Base-by-base conservation (phyloP, 2,797 vertebrate species). In the Cichlasoma orientale region DNA sequence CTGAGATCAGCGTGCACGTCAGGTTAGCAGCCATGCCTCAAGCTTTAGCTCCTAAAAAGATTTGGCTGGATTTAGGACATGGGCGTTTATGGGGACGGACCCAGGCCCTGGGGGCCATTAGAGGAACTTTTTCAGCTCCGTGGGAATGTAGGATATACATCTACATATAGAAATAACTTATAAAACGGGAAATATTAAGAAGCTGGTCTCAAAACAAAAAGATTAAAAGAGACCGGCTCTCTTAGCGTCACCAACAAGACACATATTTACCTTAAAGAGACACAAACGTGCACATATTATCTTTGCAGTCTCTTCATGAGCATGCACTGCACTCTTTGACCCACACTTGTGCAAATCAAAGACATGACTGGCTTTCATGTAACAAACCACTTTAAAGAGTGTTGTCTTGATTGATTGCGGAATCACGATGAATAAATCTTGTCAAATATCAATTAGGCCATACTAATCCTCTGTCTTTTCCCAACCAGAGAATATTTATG, bases 371-470 rank as follows among this genome's bases (percentile, higher is more conserved):
- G 80, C 78, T 82, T 87, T 74, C 75, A 72, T 79, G 63, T 74
- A 81, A 78, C 80, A 84, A 82, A 88, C 69, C 77, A 77, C 86
- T 92, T 85, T 36, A 86, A 33, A 79, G 44, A 84, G 87, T 71
- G 75, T 38, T 50, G 78, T 16, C 59, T 69, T 92, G 90, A 92
- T 91, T 90, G 84, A 91, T 88, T 86, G 85, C 77, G 74, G 82
- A 87, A 52, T 68, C 44, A 52, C 78, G 71, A 74, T 75, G 78
- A 92, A 92, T 91, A 87, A 83, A 91, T 90, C 82, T 84, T 85
- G 85, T 80, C 82, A 87, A 88, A 88, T 89, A 91, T 93, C 92
- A 93, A 85, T 92, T 89, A 89, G 82, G 70, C 79, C 11, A 29
- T 57, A 53, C 82, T 87, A 87, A 92, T 89, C 88, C 73, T 83